Evolutionary conservation across 2,113 vertebrate genomes (phyloP), one percentile per base, ranked within the genome.

Genomic region (Antechinus stuartii): DNA sequence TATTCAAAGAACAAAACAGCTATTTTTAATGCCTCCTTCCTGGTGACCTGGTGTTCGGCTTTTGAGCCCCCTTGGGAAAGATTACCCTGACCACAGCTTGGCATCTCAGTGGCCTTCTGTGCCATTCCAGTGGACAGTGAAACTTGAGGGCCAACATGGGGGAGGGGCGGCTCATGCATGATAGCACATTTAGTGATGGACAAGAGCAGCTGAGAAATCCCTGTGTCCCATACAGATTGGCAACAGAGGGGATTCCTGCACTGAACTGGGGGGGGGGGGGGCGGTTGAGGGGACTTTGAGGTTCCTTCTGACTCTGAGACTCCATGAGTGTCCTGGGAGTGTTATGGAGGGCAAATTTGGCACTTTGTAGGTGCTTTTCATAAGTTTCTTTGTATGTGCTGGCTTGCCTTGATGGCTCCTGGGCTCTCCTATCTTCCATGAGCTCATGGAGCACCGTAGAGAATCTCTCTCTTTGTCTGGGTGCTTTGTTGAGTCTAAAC

Each of bases 11-110:
- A 96, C 90, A 96, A 97, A 95, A 56, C 93, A 95, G 96, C 97
- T 97, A 95, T 98, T 98, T 98, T 94, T 96, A 97, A 97, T 94
- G 54, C 54, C 97, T 94, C 92, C 96, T 97, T 97, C 97, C 98
- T 95, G 94, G 91, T 55, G 14, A 52, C 93, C 54, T 93, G 96
- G 92, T 96, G 93, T 95, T 96, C 90, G 54, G 96, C 96, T 96
- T 97, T 68, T 92, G 94, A 94, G 54, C 55, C 90, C 94, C 94
- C 95, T 96, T 96, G 92, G 95, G 95, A 97, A 92, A 96, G 94
- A 94, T 97, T 90, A 95, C 96, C 95, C 92, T 47, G 93, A 94
- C 54, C 95, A 94, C 23, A 89, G 90, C 93, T 96, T 94, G 22
- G 0, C 97, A 97, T 93, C 93, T 90, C 22, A 49, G 90, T 24